phyloP scores from a whole-genome alignment of 2,888 invertebrate genomes.

The Agrilus cyanescens region DNA sequence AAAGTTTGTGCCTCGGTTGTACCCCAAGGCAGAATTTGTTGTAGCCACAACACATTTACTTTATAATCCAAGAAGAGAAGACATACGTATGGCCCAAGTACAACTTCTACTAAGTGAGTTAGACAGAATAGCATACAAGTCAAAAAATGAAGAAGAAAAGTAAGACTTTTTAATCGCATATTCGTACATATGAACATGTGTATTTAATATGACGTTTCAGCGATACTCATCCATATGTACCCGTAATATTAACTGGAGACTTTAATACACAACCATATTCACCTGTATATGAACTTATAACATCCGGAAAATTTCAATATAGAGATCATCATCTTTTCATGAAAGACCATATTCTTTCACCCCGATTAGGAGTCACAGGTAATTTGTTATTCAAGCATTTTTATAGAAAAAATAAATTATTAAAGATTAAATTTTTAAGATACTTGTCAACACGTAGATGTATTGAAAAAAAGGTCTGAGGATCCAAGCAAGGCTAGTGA shows the following conservation, averaged over 20 bases:
- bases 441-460: conserved; percentile 28
- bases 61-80: conserved; percentile 81
- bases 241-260: conserved; percentile 85
- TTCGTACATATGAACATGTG: conserved; percentile 3
- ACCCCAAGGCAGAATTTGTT: conserved; percentile 46
- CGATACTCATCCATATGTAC: conserved; percentile 42
- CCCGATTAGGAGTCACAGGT: conserved; percentile 39
- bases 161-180: conserved; percentile 17
- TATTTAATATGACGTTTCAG: conserved; percentile 14
- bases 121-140: conserved; percentile 56
- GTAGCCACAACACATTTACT: conserved; percentile 91
- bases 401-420: conserved; percentile 2
- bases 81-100: conserved; percentile 81
- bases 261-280: conserved; percentile 75
- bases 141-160: conserved; percentile 20
- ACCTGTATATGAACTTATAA: conserved; percentile 57
- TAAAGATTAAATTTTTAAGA: conserved; percentile 21
- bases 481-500: no score
- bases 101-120: conserved; percentile 75
- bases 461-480: conserved; percentile 18
- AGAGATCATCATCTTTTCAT: conserved; percentile 21
- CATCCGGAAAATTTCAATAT: conserved; percentile 45
- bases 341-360: conserved; percentile 26
- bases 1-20: conserved; percentile 49
- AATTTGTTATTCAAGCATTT: conserved; percentile 8